These are phyloP conservation scores for Lampropteryx suffumata DNA, from an alignment of 2,888 invertebrate species.

Conservation along the genomic window DNA sequence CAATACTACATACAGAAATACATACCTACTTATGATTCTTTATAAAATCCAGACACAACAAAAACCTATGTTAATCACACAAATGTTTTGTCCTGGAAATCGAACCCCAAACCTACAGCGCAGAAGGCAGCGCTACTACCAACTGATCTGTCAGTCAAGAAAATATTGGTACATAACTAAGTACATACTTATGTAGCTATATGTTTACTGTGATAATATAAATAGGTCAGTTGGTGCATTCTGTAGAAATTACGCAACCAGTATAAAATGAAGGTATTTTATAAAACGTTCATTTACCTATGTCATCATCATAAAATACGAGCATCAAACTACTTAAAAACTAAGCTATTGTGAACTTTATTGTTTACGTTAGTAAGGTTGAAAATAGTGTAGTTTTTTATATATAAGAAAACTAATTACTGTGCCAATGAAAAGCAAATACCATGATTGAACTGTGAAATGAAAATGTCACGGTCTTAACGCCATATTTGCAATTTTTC, in stretches of 20 bases:
- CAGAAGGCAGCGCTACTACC: too few species aligned
- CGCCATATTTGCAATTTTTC: conserved; percentile 24
- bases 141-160: too few species aligned
- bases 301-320: conserved; percentile 23
- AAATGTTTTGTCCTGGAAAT: too few species aligned
- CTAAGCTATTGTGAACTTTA: not conserved
- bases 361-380: not conserved
- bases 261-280: conserved; percentile 20
- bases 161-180: not conserved
- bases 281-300: conserved; percentile 11
- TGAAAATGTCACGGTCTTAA: conserved; percentile 23
- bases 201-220: not conserved
- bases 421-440: conserved; percentile 18
- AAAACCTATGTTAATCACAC: too few species aligned
- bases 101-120: too few species aligned
- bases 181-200: too few species aligned
- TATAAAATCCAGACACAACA: too few species aligned
- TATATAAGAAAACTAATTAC: conserved; percentile 19
- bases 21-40: too few species aligned
- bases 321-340: not conserved
- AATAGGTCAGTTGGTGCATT: conserved; percentile 13
- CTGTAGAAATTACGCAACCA: conserved; percentile 22
- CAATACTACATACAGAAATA: too few species aligned
- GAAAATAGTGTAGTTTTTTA: not conserved
- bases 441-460: conserved; percentile 30